Evolutionary conservation across 2,888 invertebrate genomes (phyloP).

Genomic region (Lepidochitona cinerea): DNA sequence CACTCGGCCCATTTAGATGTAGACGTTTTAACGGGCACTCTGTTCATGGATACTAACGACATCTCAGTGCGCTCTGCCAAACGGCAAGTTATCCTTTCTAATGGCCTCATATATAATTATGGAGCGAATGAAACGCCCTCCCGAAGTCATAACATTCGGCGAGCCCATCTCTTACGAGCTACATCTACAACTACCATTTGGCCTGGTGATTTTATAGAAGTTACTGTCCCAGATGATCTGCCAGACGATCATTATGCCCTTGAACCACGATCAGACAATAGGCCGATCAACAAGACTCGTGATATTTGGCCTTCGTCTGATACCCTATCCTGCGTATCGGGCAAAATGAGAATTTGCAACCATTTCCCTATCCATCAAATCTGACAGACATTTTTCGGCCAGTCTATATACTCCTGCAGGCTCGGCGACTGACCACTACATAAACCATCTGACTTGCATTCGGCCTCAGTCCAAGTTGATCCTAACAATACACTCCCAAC

Average conservation of each 20-base stretch:
- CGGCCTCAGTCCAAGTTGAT: conserved; percentile 16
- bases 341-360: conserved; percentile 17
- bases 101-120: conserved; percentile 14
- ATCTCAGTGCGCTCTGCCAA: conserved; percentile 32
- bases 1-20: conserved; percentile 35
- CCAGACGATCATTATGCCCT: no score
- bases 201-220: conserved; percentile 32
- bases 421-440: no score
- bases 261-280: conserved; percentile 1
- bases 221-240: no score
- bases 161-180: conserved; percentile 17
- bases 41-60: conserved; percentile 39
- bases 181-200: conserved; percentile 17
- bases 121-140: not conserved
- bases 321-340: conserved; percentile 19
- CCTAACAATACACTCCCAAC: conserved; percentile 23
- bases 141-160: conserved; percentile 1
- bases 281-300: not conserved
- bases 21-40: conserved; percentile 33
- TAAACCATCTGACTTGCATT: not conserved
- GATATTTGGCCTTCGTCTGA: conserved; percentile 14
- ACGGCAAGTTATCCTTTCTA: conserved; percentile 22
- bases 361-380: not conserved
- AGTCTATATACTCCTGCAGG: conserved; percentile 6
- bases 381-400: conserved; percentile 26